A percentile compares a stretch with the other conserved stretches of the same genome.
Evolutionary conservation across 2,113 vertebrate species (phyloP).

Genomic region (cattle (Bos taurus)): DNA sequence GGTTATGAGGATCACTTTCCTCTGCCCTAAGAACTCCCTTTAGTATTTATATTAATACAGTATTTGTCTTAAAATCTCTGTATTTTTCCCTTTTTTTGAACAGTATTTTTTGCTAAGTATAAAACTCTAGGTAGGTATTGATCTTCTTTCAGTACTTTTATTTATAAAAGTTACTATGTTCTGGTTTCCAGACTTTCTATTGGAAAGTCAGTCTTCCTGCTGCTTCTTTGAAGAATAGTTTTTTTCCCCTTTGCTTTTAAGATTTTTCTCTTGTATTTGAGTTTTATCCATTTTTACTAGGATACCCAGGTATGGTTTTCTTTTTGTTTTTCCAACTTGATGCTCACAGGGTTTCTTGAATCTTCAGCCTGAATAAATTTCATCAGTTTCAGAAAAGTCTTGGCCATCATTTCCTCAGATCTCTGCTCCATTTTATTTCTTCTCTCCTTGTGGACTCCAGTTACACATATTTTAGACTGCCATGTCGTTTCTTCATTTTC

Average conservation of each 20-base stretch:
- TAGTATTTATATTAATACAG: background rate
- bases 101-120: background rate
- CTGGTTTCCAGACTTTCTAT: background rate
- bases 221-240: background rate
- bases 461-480: background rate
- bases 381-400: background rate
- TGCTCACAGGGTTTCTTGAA: background rate
- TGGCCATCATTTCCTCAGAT: background rate
- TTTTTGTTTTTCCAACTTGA: background rate
- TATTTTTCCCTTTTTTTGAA: background rate
- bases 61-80: background rate
- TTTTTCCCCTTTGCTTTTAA: background rate
- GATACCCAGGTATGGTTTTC: background rate
- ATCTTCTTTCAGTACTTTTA: background rate
- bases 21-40: background rate
- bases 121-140: background rate
- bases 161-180: background rate
- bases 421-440: background rate
- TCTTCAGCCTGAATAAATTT: background rate
- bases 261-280: background rate
- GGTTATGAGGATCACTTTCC: background rate
- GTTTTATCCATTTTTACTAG: background rate
- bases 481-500: background rate
- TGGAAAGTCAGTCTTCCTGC: background rate
- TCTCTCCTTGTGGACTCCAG: background rate